Conservation (phyloP, 2,888 invertebrate species). For the Liodrosophila aerea region DNA sequence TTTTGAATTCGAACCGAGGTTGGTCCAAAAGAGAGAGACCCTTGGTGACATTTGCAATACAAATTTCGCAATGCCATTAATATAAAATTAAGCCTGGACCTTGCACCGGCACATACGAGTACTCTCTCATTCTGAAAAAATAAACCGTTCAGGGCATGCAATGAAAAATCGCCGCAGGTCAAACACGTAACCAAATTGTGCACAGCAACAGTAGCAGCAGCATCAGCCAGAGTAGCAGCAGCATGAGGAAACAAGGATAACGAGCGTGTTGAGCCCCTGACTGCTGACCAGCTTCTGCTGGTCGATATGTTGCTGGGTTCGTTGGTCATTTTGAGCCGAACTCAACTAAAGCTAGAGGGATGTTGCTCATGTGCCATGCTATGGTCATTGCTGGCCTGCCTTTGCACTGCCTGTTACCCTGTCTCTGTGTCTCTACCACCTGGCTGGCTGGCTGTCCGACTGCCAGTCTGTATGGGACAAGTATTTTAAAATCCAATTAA, state of each 20-base stretch:
- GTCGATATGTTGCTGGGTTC: conserved; percentile 56
- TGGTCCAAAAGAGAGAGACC: conserved; percentile 16
- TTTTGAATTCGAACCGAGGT: conserved; percentile 9
- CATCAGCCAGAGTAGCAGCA: conserved; percentile 33
- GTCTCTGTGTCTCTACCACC: too few relatives aligned
- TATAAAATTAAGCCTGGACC: conserved; percentile 52
- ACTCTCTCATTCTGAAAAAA: too few relatives aligned
- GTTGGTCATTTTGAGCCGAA: conserved; percentile 35
- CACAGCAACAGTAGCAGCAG: conserved; percentile 38
- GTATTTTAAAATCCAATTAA: conserved; percentile 83
- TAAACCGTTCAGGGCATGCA: conserved; percentile 50
- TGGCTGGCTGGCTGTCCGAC: conserved; percentile 21
- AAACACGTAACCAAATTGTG: conserved; percentile 77
- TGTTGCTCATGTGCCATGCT: conserved; percentile 57
- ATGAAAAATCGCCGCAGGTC: conserved; percentile 76
- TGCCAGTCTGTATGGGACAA: conserved; percentile 68
- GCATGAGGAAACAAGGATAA: conserved; percentile 76
- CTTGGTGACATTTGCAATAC: conserved; percentile 72
- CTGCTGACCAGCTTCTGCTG: conserved; percentile 51
- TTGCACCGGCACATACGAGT: background rate
- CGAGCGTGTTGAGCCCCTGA: conserved; percentile 75
- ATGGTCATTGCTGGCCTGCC: conserved; percentile 37
- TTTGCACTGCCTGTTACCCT: too few relatives aligned
- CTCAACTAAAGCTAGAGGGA: background rate
- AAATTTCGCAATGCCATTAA: conserved; percentile 73